Base-by-base conservation (phyloP, 2,888 invertebrate genomes). In the Eupithecia inturbata region DNA sequence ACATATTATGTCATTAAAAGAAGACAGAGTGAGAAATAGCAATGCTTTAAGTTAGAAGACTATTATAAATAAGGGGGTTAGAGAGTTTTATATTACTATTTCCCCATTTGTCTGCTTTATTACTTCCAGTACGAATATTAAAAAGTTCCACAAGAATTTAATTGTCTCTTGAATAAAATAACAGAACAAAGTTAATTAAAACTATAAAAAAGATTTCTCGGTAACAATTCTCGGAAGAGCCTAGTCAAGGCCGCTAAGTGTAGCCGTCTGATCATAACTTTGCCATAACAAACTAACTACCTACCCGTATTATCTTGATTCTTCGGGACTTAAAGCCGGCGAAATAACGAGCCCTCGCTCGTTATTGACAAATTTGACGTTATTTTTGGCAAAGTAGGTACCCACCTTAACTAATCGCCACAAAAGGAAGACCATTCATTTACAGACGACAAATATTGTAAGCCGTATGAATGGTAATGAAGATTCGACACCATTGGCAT, bases 401-500 rank as follows among this genome's bases (percentile, higher is more conserved):
- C 12, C 31, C 6, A 22, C 2, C 10, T 53, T 10, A 22, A 53
- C 22, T 53, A 10, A 53, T 53, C 4, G 22, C 53, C 3, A 3
- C 10, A 53, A 22, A 53, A 49, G 7, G n/a, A 49, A 22, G 10
- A 49, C 45, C 6, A 7, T 49, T 45, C 0, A 53, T 22, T 45
- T 45, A 49, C 49, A 49, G 22, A 16, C 39, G 33, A 22, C 22
- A n/a, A 64, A 66, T 36, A 41, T 19, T 66, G n/a, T n/a, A 66
- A 12, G 19, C 57, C 57, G 39, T 33, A 19, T 33, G 57, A 53
- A 75, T 72, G 67, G 36, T 62, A 72, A 72, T 70, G 67, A 70
- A 64, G 72, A 73, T 71, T 49, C 68, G 66, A 87, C 87, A 85
- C 84, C 88, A 87, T 85, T 86, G 84, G 82, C 83, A 87, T 81